Evolutionary conservation across 2,888 invertebrate species (phyloP), one percentile per base, ranked within the genome.

Genomic region (Clanis bilineata): DNA sequence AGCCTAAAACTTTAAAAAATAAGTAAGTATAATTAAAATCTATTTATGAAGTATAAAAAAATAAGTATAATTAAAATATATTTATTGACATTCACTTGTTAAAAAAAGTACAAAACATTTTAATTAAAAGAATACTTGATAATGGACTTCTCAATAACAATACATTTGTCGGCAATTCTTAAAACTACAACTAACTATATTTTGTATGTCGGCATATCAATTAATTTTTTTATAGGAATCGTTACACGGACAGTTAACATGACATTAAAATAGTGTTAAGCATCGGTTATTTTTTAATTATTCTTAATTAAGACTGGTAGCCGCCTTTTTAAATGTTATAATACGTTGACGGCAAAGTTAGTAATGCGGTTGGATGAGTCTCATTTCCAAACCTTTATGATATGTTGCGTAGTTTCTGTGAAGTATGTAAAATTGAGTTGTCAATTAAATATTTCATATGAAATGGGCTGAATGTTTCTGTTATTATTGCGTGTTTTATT

Each of bases 201-300:
- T 61, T 62, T 57, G 64, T 39, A 65, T 54, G 59, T 60, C 51
- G 64, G 57, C 39, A 66, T 64, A 65, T 63, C 59, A 69, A 69
- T 71, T 71, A 65, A 61, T 12, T 25, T 12, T 25, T 56, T 36
- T 32, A 56, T 45, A 10, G 28, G 57, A 7, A 38, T 45, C 56
- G 54, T 44, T 22, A 44, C 44, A 51, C 32, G 51, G 51, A 51
- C 51, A 51, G 28, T 51, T 51, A 32, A 51, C 51, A 51, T 57
- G 47, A 57, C 41, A 61, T 63, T 64, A 61, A 58, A 51, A 60
- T 58, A 62, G 45, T 56, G 57, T 60, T 60, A 51, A 58, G 64
- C 60, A 63, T 56, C 44, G 39, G 56, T 65, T 68, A 63, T 64
- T 68, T 69, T 65, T 66, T 71, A 71, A 73, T 71, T 67, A 62